Conservation (phyloP, 2,113 vertebrate genomes). For the Bettongia penicillata region DNA sequence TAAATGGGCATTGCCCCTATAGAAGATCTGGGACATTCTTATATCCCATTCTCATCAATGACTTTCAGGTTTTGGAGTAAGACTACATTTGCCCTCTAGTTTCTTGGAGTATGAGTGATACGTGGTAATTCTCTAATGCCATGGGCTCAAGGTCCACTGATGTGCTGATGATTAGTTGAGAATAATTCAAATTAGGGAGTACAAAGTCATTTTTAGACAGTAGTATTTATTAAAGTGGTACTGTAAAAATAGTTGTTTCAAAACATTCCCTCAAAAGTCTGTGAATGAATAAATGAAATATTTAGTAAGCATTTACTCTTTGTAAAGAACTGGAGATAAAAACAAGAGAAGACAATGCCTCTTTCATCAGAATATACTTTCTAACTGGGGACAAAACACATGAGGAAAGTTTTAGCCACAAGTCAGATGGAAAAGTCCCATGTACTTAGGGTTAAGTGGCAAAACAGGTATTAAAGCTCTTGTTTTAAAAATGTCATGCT, state of each 20-base stretch:
- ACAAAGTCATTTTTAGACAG: not conserved
- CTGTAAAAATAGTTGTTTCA: not conserved
- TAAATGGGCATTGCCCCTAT: not conserved
- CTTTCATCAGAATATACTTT: not conserved
- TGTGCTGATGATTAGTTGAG: not conserved
- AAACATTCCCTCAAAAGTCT: not conserved
- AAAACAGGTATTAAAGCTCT: not conserved
- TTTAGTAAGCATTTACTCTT: not conserved
- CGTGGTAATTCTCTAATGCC: no score
- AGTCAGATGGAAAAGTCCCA: not conserved
- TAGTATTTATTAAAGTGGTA: not conserved
- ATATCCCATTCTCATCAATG: not conserved
- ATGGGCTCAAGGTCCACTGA: not conserved
- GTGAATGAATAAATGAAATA: not conserved
- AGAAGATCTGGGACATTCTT: not conserved
- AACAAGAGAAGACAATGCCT: not conserved
- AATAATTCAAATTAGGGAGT: not conserved
- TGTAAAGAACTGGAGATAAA: no score
- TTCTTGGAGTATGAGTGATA: not conserved
- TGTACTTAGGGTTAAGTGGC: no score
- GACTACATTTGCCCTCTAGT: not conserved
- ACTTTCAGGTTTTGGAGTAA: not conserved
- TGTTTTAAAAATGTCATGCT: not conserved
- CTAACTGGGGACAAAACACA: not conserved
- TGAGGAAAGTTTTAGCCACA: not conserved